A percentile compares a stretch with the other conserved stretches of the same genome.
Evolutionary conservation across 2,113 vertebrate genomes (phyloP).

Genomic region (Bufo gargarizans): DNA sequence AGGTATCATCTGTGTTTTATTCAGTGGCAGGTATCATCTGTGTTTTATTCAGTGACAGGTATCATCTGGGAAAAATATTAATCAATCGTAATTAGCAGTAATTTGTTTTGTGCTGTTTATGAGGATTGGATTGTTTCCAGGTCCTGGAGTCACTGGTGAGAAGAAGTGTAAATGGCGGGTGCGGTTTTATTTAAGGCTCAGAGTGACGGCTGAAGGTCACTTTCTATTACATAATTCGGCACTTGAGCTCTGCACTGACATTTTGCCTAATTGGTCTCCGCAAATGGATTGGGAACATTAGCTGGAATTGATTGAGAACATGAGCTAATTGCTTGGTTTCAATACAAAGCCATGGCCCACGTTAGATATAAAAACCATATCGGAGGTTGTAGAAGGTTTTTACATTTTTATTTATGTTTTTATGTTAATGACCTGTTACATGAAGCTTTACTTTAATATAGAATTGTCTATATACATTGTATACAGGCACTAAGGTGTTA

Average conservation of each 20-base stretch:
- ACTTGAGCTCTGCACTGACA: constrained; percentile 29
- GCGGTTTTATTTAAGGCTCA: constrained; percentile 9
- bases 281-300: constrained; percentile 36
- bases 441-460: background rate
- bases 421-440: background rate
- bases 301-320: constrained; percentile 19
- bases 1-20: no score
- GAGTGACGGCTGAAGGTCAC: constrained; percentile 27
- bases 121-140: background rate
- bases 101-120: background rate
- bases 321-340: background rate
- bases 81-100: background rate
- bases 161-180: background rate
- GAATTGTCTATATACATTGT: no score
- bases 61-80: background rate
- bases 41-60: background rate
- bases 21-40: no score
- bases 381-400: background rate
- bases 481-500: no score
- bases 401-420: background rate
- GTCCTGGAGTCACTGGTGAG: background rate
- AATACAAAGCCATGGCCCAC: background rate
- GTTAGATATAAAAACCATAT: background rate
- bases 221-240: constrained; percentile 18
- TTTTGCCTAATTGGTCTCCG: constrained; percentile 43